Conservation (phyloP, 2,888 invertebrate species). For the Himalopsyche kuldschensis region DNA sequence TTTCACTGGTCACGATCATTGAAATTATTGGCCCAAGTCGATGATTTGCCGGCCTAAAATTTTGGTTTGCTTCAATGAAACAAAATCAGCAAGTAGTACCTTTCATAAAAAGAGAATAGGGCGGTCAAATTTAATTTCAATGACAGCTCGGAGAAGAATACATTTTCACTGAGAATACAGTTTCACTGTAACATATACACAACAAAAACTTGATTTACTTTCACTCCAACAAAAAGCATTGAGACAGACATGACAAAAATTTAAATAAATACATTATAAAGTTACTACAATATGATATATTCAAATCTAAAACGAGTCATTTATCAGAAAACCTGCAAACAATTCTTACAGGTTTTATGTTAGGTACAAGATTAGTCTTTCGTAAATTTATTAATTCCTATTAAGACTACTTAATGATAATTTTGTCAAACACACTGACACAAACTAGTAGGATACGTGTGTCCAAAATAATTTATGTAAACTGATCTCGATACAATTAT, state of each 20-base stretch:
- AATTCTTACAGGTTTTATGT: neutral
- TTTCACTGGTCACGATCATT: too few relatives aligned
- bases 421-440: neutral
- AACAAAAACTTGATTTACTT: neutral
- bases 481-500: too few relatives aligned
- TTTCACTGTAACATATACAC: too few relatives aligned
- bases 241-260: neutral
- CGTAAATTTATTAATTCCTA: neutral
- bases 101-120: too few relatives aligned
- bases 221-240: neutral
- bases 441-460: neutral
- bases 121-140: too few relatives aligned
- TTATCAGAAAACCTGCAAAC: neutral
- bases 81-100: too few relatives aligned
- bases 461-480: too few relatives aligned
- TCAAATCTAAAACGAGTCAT: neutral
- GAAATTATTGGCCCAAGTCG: too few relatives aligned
- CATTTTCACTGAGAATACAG: too few relatives aligned
- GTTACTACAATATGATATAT: neutral
- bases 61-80: too few relatives aligned
- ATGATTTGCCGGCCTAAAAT: too few relatives aligned
- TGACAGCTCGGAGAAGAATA: too few relatives aligned
- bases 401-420: neutral
- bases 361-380: constrained; percentile 1
- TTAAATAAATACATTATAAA: neutral